phyloP scores from a whole-genome alignment of 2,113 vertebrate genomes.

The Actenoides lindsayi region DNA sequence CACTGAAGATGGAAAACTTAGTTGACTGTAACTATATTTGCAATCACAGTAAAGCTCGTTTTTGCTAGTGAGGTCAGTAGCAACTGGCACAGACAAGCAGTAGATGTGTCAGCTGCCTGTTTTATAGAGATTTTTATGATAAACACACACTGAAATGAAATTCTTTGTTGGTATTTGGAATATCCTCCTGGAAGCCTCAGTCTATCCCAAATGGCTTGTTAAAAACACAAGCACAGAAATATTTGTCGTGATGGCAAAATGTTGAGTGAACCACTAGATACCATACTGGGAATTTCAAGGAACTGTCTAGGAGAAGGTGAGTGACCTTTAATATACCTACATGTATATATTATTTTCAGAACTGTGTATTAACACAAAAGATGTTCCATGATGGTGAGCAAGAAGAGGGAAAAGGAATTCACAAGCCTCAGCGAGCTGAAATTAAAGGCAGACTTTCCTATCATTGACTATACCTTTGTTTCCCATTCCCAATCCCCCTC shows the following conservation, averaged over 20 bases:
- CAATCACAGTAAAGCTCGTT: background rate
- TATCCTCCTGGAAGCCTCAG: conserved; percentile 1
- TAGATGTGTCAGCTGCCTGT: conserved; percentile 14
- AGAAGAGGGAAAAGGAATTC: background rate
- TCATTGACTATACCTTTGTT: background rate
- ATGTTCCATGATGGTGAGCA: background rate
- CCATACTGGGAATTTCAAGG: background rate
- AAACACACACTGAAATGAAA: conserved; percentile 8
- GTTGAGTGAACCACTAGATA: background rate
- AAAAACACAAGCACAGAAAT: background rate
- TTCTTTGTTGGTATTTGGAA: background rate
- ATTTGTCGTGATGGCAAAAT: background rate
- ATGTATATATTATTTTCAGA: background rate
- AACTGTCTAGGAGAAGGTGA: background rate
- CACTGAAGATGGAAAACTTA: background rate
- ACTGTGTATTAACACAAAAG: background rate
- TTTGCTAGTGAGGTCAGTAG: background rate
- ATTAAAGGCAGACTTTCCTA: background rate
- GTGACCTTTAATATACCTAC: background rate
- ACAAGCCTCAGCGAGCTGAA: background rate
- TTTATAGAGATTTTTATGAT: conserved; percentile 43
- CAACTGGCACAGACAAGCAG: background rate
- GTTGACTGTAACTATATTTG: background rate
- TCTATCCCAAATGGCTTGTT: background rate
- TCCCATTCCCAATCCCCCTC: background rate